Evolutionary conservation across 53 echinoderm and acorn worm species (phyloP).

Genomic region (Holothuria leucospilota): DNA sequence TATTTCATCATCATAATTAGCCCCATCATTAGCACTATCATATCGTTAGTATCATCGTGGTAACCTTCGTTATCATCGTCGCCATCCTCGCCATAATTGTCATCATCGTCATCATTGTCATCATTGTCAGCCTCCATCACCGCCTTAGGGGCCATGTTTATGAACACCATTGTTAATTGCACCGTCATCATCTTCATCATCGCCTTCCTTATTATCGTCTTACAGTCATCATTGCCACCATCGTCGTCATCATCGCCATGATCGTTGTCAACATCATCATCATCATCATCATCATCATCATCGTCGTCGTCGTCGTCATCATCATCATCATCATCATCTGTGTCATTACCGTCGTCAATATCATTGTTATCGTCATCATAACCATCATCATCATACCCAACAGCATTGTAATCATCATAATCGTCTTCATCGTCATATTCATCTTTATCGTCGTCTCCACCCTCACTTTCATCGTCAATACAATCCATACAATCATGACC

Average conservation of each 20-base stretch:
- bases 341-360: background rate
- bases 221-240: background rate
- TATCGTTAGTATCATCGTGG: background rate
- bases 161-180: background rate
- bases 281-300: background rate
- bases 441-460: background rate
- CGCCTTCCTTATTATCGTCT: background rate
- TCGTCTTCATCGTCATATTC: background rate
- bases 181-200: background rate
- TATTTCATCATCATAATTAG: no score
- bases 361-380: background rate
- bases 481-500: no score
- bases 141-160: background rate
- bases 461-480: no score
- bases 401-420: background rate
- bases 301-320: background rate
- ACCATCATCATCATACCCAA: no score
- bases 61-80: background rate
- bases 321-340: background rate
- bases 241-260: background rate
- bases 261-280: background rate
- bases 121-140: background rate
- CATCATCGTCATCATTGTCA: background rate
- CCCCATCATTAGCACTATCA: no score
- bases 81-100: background rate